A percentile compares a stretch with the other conserved stretches of the same genome.
Conservation (phyloP, 2,113 vertebrate species). For the Thryonomys swinderianus region DNA sequence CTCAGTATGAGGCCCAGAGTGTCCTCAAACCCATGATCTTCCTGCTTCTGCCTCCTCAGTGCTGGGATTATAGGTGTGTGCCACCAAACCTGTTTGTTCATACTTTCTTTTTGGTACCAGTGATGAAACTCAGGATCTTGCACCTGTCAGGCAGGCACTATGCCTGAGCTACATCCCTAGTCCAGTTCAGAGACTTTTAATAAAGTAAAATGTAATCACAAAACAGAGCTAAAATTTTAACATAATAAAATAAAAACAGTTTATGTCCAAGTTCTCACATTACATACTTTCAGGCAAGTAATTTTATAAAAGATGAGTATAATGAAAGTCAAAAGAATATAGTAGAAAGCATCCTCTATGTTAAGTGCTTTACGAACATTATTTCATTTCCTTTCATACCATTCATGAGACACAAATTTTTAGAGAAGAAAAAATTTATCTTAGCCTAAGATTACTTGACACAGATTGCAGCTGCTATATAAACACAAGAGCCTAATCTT, state of each 20-base stretch:
- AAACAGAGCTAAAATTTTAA: slow-evolving; percentile 5
- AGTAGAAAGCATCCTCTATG: neutral
- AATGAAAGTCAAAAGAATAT: neutral
- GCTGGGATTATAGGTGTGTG: neutral
- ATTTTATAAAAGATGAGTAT: neutral
- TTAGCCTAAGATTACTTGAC: neutral
- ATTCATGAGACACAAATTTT: slow-evolving; percentile 28
- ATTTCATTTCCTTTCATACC: slow-evolving; percentile 14
- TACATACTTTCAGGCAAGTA: neutral
- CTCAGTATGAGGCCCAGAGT: neutral
- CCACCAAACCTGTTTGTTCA: neutral
- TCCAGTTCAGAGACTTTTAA: neutral
- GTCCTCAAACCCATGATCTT: neutral
- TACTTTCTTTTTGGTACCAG: too few relatives aligned
- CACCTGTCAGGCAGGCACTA: too few relatives aligned
- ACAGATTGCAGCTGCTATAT: neutral
- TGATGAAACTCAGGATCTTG: too few relatives aligned
- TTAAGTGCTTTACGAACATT: neutral
- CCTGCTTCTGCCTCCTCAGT: neutral
- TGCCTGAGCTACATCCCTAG: too few relatives aligned
- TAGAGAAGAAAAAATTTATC: neutral
- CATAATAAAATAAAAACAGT: neutral
- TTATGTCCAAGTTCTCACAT: neutral
- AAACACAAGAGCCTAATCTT: neutral
- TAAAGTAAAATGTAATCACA: neutral